These are phyloP conservation scores for Muraenolepis orangiensis DNA, from an alignment of 2,797 vertebrate species.

Conservation along the genomic window DNA sequence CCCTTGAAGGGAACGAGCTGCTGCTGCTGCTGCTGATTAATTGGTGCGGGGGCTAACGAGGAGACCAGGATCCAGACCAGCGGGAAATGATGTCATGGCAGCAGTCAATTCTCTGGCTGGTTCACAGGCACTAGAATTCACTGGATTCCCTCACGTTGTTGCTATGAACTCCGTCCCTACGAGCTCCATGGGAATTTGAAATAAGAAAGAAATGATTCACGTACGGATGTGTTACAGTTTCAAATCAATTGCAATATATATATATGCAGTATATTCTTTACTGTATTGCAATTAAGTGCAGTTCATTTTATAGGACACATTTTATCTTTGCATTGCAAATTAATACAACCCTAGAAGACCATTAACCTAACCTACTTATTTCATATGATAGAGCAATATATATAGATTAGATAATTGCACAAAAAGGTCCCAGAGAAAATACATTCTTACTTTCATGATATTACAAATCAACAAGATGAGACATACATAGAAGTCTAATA, in stretches of 20 bases:
- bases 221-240: background rate
- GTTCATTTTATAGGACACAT: too few relatives aligned
- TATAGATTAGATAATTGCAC: too few relatives aligned
- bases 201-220: background rate
- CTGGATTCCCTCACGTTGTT: background rate
- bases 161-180: too few relatives aligned
- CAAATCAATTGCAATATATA: too few relatives aligned
- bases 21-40: constrained; percentile 34
- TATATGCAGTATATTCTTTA: too few relatives aligned
- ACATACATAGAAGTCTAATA: too few relatives aligned
- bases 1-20: constrained; percentile 36
- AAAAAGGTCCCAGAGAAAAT: background rate
- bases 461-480: background rate
- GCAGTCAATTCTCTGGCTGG: background rate
- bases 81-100: constrained; percentile 14
- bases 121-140: background rate
- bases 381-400: background rate
- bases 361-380: background rate
- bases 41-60: constrained; percentile 14
- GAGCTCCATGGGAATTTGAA: background rate
- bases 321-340: too few relatives aligned
- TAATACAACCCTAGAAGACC: too few relatives aligned
- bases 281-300: too few relatives aligned
- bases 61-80: constrained; percentile 13
- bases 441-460: background rate